phyloP scores from a whole-genome alignment of 2,797 vertebrate species.

The Pterois miles region DNA sequence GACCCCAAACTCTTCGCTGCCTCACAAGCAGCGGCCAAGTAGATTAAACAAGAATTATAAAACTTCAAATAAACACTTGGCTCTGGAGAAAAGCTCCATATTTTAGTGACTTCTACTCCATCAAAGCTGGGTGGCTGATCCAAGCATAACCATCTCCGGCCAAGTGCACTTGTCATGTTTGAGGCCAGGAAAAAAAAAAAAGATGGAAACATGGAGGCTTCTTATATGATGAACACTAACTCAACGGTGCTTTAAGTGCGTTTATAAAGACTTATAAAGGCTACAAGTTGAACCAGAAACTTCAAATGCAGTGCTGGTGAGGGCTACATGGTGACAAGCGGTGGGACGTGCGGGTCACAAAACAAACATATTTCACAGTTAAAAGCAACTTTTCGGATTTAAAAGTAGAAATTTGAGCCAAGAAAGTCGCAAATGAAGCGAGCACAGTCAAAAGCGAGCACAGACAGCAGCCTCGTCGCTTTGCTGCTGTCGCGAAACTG shows the following conservation, averaged over 20 bases:
- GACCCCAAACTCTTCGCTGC: conserved; percentile 1
- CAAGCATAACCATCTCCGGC: conserved; percentile 23
- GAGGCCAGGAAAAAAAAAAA: neutral
- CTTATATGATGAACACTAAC: neutral
- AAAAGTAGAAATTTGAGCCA: accelerated
- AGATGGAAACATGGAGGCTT: neutral
- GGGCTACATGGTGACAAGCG: conserved; percentile 3
- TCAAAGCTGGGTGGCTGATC: conserved; percentile 3
- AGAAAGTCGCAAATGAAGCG: neutral
- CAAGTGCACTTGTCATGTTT: conserved; percentile 35
- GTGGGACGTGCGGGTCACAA: conserved; percentile 38
- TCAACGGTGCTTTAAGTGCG: neutral
- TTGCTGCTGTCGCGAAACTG: neutral
- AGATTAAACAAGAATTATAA: conserved; percentile 40
- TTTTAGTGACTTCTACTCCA: conserved; percentile 30
- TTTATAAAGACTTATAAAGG: neutral
- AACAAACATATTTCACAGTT: neutral
- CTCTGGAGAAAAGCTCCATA: conserved; percentile 15
- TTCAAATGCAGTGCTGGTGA: neutral
- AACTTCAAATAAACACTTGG: conserved; percentile 55
- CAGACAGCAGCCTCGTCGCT: neutral
- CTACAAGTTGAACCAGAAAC: too few species aligned
- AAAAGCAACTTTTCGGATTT: neutral
- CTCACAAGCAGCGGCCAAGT: conserved; percentile 18
- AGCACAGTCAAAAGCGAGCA: neutral